A percentile compares a stretch with the other conserved stretches of the same genome.
These are phyloP conservation scores for Oreotrochilus melanogaster DNA, from an alignment of 2,113 vertebrate genomes.

Conservation along the genomic window DNA sequence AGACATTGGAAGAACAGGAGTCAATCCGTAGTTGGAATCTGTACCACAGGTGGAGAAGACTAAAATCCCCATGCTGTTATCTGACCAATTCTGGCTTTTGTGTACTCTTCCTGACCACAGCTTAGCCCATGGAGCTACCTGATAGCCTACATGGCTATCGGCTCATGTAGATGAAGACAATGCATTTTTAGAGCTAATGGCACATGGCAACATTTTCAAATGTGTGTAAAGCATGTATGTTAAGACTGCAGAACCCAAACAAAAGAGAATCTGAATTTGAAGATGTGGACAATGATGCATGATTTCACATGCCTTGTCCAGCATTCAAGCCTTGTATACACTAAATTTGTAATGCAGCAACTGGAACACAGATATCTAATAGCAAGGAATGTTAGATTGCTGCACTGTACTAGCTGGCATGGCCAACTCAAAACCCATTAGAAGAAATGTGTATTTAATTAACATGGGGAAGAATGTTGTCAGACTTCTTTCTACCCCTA, in stretches of 20 bases:
- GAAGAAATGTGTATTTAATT: conserved; percentile 30
- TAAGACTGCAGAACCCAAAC: not conserved
- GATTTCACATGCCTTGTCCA: not conserved
- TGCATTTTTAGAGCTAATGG: not conserved
- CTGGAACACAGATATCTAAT: not conserved
- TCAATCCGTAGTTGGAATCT: not conserved
- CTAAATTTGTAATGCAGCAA: not conserved
- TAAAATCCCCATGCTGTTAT: not conserved
- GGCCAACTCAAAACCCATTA: not conserved
- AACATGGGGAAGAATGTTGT: conserved; percentile 21
- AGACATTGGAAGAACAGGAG: not conserved
- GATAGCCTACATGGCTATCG: not conserved
- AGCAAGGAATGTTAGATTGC: not conserved
- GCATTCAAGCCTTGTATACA: not conserved
- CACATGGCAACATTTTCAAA: not conserved
- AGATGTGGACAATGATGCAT: not conserved
- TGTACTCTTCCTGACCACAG: not conserved
- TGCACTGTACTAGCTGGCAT: not conserved
- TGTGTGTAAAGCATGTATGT: not conserved
- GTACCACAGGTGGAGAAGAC: not conserved
- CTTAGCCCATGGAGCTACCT: not conserved
- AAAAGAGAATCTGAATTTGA: not conserved
- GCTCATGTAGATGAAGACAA: not conserved
- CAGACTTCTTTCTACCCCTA: not conserved
- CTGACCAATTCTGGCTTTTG: not conserved